Conservation (phyloP, 2,888 invertebrate species). For the Pheosia tremula region DNA sequence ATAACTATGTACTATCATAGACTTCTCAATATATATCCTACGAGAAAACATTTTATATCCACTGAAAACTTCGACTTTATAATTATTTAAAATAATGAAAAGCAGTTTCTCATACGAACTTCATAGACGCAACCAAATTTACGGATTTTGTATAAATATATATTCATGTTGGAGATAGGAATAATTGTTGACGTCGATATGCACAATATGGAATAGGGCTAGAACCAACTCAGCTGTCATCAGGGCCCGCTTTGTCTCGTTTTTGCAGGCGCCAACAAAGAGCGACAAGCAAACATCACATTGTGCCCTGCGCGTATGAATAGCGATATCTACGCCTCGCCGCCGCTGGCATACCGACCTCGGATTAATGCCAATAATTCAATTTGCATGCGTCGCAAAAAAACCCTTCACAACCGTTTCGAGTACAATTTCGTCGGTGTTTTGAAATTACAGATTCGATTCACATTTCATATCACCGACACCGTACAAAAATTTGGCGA, state of each 20-base stretch:
- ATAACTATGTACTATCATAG: too few relatives aligned
- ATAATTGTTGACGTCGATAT: not conserved
- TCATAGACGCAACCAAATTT: too few relatives aligned
- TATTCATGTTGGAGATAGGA: too few relatives aligned
- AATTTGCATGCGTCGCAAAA: constrained; percentile 71
- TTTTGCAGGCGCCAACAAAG: constrained; percentile 69
- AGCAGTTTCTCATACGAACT: too few relatives aligned
- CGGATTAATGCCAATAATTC: constrained; percentile 68
- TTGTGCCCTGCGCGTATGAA: constrained; percentile 73
- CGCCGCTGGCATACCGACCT: constrained; percentile 61
- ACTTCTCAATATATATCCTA: too few relatives aligned
- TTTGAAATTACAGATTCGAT: constrained; percentile 43
- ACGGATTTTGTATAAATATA: too few relatives aligned
- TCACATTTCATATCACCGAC: constrained; percentile 30
- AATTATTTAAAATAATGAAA: too few relatives aligned
- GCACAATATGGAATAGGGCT: constrained; percentile 25
- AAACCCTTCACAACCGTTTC: constrained; percentile 16
- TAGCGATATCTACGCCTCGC: constrained; percentile 68
- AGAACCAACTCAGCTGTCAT: constrained; percentile 68
- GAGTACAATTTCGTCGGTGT: constrained; percentile 11
- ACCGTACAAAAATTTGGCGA: constrained; percentile 35
- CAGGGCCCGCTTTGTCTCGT: constrained; percentile 62
- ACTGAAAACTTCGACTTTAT: too few relatives aligned
- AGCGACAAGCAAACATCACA: constrained; percentile 78
- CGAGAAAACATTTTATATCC: too few relatives aligned